Percentiles rank a stretch among this genome's conserved stretches.
Evolutionary conservation across 1,140 invertebrate species (phyloP).

Genomic region (Papilio dardanus): DNA sequence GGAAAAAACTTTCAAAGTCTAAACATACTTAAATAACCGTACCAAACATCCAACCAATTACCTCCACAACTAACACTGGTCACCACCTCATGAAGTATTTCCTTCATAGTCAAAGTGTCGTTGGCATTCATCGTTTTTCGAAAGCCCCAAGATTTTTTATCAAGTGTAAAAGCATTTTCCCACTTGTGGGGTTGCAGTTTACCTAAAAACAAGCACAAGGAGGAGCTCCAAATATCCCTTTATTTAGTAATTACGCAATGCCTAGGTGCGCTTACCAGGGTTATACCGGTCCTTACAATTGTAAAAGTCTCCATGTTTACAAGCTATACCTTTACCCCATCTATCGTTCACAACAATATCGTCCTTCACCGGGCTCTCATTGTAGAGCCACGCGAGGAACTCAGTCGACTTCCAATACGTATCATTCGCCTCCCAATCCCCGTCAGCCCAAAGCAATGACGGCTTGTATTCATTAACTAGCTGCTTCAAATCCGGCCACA

Average conservation of each 20-base stretch:
- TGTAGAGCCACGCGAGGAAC: conserved; percentile 96
- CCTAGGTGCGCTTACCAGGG: conserved; percentile 84
- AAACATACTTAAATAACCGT: too few relatives aligned
- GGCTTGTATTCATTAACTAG: conserved; percentile 91
- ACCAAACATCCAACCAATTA: too few relatives aligned
- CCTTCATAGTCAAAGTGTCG: conserved; percentile 7
- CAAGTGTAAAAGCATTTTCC: conserved; percentile 97
- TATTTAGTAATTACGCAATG: not conserved
- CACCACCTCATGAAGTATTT: conserved; percentile 89
- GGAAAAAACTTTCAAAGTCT: too few relatives aligned
- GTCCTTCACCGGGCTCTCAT: conserved; percentile 95
- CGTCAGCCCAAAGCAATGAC: conserved; percentile 97
- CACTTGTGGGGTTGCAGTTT: conserved; percentile 90
- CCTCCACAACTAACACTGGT: conserved; percentile 94
- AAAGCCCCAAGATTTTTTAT: conserved; percentile 95
- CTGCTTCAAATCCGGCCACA: conserved; percentile 89
- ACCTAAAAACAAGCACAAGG: conserved; percentile 72
- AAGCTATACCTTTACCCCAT: conserved; percentile 91
- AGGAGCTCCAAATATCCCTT: too few relatives aligned
- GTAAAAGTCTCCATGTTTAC: conserved; percentile 94
- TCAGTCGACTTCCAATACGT: conserved; percentile 92
- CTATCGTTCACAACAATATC: conserved; percentile 94
- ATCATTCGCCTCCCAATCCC: conserved; percentile 92
- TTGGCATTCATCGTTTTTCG: conserved; percentile 87
- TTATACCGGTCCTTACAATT: conserved; percentile 94